Base-by-base conservation (phyloP, 1,140 invertebrate species). In the Chrysoperla carnea region DNA sequence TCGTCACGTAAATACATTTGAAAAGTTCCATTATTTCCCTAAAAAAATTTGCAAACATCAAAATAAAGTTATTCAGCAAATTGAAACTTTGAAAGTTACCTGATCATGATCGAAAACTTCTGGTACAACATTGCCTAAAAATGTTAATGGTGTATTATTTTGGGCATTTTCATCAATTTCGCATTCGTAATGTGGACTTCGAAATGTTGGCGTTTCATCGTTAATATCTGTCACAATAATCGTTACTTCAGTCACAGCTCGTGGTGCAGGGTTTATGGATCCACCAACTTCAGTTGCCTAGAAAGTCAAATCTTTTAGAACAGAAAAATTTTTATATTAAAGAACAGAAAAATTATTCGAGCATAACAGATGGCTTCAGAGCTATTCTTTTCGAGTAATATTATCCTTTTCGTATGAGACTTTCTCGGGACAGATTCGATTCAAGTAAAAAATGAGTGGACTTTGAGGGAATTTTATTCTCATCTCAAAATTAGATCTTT, bases 141-240 rank as follows among this genome's bases (percentile, higher is more conserved):
- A 90, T 40, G 80, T 86, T 1, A 94, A 70, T 0, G 91, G 89
- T 5, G 89, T 90, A 53, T 89, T 90, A 43, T 75, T 72, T 50
- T 89, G 88, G 37, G 89, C 77, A 64, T 94, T 93, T 66, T 96
- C 92, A 36, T 84, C 76, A 29, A 97, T 80, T 66, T 92, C 87
- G 27, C 85, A 89, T 12, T 81, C 67, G 63, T 96, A 96, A 42
- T 67, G 59, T 0, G 64, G 50, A 52, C 78, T 84, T 33, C 77
- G 69, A 57, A 96, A 97, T 33, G 66, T 76, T 6, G 92, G 91
- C 3, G 73, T 80, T 65, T 95, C 89, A 65, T 96, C 92, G 59
- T 96, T 95, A 1, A 94, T 78, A 65, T 97, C 92, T n/a, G 77
- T 81, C 7, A 97, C 68, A 43, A 93, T 88, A 29, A 97, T 75